Conservation (phyloP, 2,888 invertebrate species). For the Machimus rusticus region DNA sequence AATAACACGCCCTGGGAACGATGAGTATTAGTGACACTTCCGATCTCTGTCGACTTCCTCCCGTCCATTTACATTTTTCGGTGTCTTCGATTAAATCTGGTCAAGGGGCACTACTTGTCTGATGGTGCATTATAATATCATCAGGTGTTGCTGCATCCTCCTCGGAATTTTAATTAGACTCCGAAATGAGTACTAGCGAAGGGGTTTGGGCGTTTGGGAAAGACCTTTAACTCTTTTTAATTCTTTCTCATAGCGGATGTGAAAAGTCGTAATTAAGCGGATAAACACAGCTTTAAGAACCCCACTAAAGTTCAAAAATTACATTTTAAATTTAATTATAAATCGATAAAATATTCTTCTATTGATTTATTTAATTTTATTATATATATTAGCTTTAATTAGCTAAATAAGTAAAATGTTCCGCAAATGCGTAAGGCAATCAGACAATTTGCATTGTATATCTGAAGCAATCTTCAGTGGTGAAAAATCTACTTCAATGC, state of each 20-base stretch:
- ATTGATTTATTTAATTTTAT: background rate
- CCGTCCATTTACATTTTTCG: conserved; percentile 4
- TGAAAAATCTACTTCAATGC: too few relatives aligned
- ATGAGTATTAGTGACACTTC: conserved; percentile 13
- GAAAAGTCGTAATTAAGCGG: background rate
- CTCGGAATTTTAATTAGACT: background rate
- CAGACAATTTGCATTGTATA: too few relatives aligned
- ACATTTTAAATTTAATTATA: background rate
- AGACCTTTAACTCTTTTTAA: background rate
- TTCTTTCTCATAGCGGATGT: background rate
- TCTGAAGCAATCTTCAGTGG: too few relatives aligned
- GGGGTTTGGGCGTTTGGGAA: background rate
- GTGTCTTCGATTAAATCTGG: conserved; percentile 1
- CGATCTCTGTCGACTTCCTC: background rate
- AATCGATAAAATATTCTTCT: background rate
- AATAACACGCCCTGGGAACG: conserved; percentile 45
- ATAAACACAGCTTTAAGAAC: background rate
- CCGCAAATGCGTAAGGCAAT: too few relatives aligned
- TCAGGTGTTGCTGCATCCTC: conserved; percentile 1
- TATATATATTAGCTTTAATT: too few relatives aligned
- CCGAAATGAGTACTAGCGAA: background rate
- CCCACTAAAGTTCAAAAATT: background rate
- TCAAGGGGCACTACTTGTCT: background rate
- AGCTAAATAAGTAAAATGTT: too few relatives aligned
- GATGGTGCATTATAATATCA: background rate